Evolutionary conservation across 2,888 invertebrate species (phyloP).

Genomic region (Sesamia inferens): DNA sequence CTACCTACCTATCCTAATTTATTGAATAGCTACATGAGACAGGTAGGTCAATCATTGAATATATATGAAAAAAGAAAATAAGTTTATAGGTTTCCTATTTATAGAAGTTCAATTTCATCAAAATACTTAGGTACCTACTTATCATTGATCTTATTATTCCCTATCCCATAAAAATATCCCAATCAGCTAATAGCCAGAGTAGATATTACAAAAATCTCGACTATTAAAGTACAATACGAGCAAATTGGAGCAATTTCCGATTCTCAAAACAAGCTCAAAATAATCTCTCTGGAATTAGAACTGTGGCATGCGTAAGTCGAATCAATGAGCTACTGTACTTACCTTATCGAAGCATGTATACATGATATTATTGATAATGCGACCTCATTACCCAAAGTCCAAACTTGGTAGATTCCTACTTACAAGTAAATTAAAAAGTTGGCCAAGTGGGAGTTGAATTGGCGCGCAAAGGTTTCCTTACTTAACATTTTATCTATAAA

Average conservation of each 20-base stretch:
- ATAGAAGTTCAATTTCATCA: background rate
- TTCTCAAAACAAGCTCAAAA: conserved; percentile 75
- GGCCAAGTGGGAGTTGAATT: too few relatives aligned
- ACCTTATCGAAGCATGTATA: conserved; percentile 18
- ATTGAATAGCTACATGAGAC: background rate
- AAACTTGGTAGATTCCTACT: background rate
- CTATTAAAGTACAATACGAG: conserved; percentile 71
- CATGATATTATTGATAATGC: conserved; percentile 42
- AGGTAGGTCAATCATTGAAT: background rate
- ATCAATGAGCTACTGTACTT: conserved; percentile 64
- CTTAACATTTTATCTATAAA: too few relatives aligned
- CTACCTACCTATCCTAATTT: background rate
- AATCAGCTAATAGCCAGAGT: conserved; percentile 29
- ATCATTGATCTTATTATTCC: conserved; percentile 10
- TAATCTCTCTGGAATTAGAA: conserved; percentile 81
- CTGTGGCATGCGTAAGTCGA: conserved; percentile 80
- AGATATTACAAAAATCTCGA: conserved; percentile 30
- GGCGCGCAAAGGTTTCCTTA: too few relatives aligned
- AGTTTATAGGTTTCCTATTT: background rate
- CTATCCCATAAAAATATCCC: conserved; percentile 20
- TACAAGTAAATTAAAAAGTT: background rate
- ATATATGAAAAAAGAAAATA: too few relatives aligned
- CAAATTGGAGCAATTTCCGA: conserved; percentile 81
- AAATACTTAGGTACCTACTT: background rate
- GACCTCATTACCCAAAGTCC: conserved; percentile 36